Conservation (phyloP, 2,797 vertebrate species). For the Alfaro cultratus region DNA sequence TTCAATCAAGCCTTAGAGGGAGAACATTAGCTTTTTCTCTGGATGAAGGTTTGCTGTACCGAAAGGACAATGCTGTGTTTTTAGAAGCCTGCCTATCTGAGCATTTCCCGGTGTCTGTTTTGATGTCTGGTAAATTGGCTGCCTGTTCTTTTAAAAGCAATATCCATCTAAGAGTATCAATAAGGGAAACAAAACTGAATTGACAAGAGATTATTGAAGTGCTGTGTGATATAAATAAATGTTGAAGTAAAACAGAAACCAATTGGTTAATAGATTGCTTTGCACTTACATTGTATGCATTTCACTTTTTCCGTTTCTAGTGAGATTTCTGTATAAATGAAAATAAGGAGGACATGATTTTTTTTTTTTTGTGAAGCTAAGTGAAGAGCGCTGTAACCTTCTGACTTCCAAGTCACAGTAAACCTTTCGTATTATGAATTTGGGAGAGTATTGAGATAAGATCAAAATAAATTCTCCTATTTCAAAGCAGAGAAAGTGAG, state of each 20-base stretch:
- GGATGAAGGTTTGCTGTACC: neutral
- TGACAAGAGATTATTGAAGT: neutral
- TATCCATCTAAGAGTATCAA: neutral
- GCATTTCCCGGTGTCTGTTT: neutral
- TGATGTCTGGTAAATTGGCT: neutral
- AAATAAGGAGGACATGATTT: neutral
- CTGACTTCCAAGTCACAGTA: neutral
- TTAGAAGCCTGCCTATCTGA: neutral
- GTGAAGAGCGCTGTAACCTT: too few species aligned
- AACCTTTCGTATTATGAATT: neutral
- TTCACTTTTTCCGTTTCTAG: neutral
- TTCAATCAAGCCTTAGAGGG: neutral
- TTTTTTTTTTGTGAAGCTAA: neutral
- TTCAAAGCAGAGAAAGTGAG: neutral
- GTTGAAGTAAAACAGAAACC: neutral
- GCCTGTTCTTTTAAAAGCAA: neutral
- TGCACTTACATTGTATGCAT: neutral
- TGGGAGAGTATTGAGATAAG: neutral
- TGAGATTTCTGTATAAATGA: neutral
- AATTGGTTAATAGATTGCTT: neutral
- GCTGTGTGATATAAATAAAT: neutral
- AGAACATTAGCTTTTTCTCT: neutral
- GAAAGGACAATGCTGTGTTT: neutral
- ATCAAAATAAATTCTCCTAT: neutral
- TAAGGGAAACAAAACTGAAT: neutral